Base-by-base conservation (phyloP, 1,140 invertebrate genomes). In the Scaptodrosophila lebanonensis region DNA sequence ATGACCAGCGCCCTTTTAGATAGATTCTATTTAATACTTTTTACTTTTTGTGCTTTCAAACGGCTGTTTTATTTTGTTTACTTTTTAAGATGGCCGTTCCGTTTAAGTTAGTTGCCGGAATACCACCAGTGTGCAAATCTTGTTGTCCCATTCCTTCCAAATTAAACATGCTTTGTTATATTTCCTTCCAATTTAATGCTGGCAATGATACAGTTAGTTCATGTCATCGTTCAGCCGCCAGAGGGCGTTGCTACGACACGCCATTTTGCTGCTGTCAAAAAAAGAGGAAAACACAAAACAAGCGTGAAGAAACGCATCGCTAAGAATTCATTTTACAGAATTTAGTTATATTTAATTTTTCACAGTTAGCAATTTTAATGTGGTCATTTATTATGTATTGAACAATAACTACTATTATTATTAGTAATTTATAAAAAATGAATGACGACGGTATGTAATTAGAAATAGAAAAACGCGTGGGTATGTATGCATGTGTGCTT, bases 241-340 rank as follows among this genome's bases (percentile, higher is more conserved):
- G 64, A 35, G 38, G 39, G 52, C 64, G 64, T 42, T 44, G 1
- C 5, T 13, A 7, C 32, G 43, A 43, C 60, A 67, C 64, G 64
- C 64, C 64, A 67, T 67, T 63, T 66, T 67, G 40, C 47, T 25
- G 22, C 22, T 32, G 17, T 45, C 2, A 33, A 35, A 52, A 27
- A 47, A 32, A 11, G 7, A 13, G 30, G 2, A 16, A 32, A 36
- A 16, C 35, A 38, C 40, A 54, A 51, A 45, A 62, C 33, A 13
- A 50, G 38, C 22, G 33, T 16, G 18, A 45, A 32, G 29, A 25
- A 45, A 32, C 22, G 22, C 22, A 18, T 16, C 29, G 15, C 8
- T 32, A 16, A 18, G 17, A 45, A 30, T 29, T 16, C 15, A n/a
- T 43, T 43, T 43, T 3, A n/a, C n/a, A n/a, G n/a, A n/a, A n/a